Evolutionary conservation across 2,888 invertebrate species (phyloP), one percentile per base, ranked within the genome.

Genomic region (Papilio demoleus): DNA sequence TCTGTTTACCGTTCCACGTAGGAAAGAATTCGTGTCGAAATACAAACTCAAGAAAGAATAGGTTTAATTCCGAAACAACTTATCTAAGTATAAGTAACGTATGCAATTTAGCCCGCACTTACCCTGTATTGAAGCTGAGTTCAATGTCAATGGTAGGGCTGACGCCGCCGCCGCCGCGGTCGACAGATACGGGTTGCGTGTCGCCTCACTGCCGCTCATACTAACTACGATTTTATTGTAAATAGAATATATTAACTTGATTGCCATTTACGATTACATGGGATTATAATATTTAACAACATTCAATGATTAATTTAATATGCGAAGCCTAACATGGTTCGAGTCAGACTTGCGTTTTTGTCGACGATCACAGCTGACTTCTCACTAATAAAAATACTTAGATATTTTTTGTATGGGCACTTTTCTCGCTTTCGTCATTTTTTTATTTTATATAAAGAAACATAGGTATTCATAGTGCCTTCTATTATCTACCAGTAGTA

Each of bases 81-180:
- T n/a, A n/a, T n/a, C n/a, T n/a, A n/a, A n/a, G n/a, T n/a, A n/a
- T n/a, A n/a, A n/a, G n/a, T n/a, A n/a, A n/a, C n/a, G n/a, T n/a
- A n/a, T n/a, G n/a, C n/a, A n/a, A n/a, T n/a, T n/a, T n/a, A n/a
- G n/a, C n/a, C 81, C 78, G 60, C 68, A 27, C 14, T 47, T 71
- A 77, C 80, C 72, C 78, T 62, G 70, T 70, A 67, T 75, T 67
- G 72, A 75, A 77, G 76, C 75, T 67, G 85, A 88, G 91, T 90
- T 91, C 91, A 91, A 90, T 90, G 91, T 90, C 91, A 90, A 83
- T 81, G 82, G 78, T 84, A 80, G 83, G 86, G 82, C 81, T 84
- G 79, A n/a, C n/a, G n/a, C n/a, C n/a, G n/a, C n/a, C n/a, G n/a
- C n/a, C n/a, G n/a, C 72, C 42, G 85, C 80, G 84, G 82, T 79